Evolutionary conservation across 2,113 vertebrate genomes (phyloP).

Genomic region (Cryptotis parvus): DNA sequence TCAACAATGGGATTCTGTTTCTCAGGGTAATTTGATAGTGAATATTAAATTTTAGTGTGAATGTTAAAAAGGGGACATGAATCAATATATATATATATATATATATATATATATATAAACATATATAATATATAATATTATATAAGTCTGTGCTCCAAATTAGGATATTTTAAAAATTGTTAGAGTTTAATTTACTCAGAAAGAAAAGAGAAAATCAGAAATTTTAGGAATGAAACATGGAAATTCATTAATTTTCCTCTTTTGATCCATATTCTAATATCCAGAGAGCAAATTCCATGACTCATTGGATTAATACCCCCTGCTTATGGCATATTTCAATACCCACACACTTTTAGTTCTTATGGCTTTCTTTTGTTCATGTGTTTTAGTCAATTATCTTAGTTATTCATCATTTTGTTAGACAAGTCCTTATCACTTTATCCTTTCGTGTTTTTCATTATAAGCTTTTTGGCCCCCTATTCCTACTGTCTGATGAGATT

Average conservation of each 20-base stretch:
- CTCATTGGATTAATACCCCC: constrained; percentile 60
- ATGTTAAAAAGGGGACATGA: neutral
- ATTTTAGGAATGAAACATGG: constrained; percentile 30
- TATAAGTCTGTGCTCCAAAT: neutral
- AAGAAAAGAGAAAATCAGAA: neutral
- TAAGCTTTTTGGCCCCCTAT: neutral
- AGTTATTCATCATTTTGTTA: constrained; percentile 82
- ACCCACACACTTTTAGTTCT: constrained; percentile 85
- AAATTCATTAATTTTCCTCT: constrained; percentile 44
- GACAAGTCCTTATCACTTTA: constrained; percentile 78
- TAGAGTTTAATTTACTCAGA: constrained; percentile 9
- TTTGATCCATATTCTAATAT: constrained; percentile 26
- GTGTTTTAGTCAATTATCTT: constrained; percentile 80
- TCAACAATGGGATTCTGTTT: neutral
- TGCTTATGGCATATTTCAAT: constrained; percentile 84
- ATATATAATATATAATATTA: neutral
- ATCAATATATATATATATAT: neutral
- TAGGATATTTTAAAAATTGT: neutral
- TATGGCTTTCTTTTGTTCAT: constrained; percentile 81
- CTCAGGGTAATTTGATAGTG: neutral
- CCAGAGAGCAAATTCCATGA: constrained; percentile 49
- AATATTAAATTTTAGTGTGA: neutral
- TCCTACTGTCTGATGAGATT: constrained; percentile 37
- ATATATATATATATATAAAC: neutral
- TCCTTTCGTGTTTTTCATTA: constrained; percentile 76